phyloP scores from a whole-genome alignment of 2,888 invertebrate species.

The Sarcophaga carnaria region DNA sequence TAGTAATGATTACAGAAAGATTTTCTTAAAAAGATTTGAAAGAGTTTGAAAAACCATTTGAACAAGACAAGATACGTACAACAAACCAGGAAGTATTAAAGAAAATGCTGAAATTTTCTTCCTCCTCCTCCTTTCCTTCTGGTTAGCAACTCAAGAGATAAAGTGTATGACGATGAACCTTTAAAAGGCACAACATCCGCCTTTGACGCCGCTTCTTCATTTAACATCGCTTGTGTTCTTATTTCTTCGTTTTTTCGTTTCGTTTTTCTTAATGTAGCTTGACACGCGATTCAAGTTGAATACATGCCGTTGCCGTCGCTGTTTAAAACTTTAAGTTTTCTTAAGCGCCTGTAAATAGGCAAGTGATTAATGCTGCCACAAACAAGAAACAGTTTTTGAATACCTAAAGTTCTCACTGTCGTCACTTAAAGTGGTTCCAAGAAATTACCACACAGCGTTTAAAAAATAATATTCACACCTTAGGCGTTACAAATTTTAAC shows the following conservation, averaged over 20 bases:
- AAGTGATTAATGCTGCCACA: constrained; percentile 21
- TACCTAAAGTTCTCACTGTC: neutral
- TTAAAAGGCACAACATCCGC: constrained; percentile 54
- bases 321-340: neutral
- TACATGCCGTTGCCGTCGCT: no score
- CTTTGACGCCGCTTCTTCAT: constrained; percentile 41
- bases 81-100: neutral
- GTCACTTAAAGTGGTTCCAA: neutral
- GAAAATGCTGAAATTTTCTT: neutral
- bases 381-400: no score
- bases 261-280: constrained; percentile 25
- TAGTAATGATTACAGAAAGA: neutral
- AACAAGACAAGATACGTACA: neutral
- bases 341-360: constrained; percentile 29
- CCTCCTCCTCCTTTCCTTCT: neutral
- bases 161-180: constrained; percentile 7
- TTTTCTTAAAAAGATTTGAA: neutral
- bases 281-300: constrained; percentile 39
- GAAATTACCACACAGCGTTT: neutral
- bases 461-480: no score
- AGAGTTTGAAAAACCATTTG: neutral
- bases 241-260: neutral
- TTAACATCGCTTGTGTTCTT: neutral
- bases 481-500: no score
- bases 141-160: neutral